Evolutionary conservation across 2,888 invertebrate genomes (phyloP), one percentile per base, ranked within the genome.

Genomic region (Oscheius sp.): DNA sequence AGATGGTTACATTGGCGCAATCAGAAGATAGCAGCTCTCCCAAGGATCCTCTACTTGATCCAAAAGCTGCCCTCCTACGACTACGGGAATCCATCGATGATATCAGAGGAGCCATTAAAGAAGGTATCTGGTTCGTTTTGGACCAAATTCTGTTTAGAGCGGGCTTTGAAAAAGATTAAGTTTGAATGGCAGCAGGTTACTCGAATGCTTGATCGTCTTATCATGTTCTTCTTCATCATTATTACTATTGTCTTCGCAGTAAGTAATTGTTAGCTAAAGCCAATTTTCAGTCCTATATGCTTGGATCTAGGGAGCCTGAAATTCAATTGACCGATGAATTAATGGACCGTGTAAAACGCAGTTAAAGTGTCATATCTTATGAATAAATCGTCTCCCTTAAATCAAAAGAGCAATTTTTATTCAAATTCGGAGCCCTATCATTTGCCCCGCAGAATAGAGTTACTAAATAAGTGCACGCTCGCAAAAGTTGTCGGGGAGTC

Each of bases 111-210:
- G 59, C 59, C n/a, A 41, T 59, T 14, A 59, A 59, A 41, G 59
- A 59, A 41, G 59, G 59, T 59, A 33, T 12, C 6, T 32, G 20
- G 2, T 14, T 26, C 26, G 30, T 26, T 26, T 41, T 6, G 3
- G 12, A 6, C 50, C 17, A 26, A 28, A 26, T 6, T 14, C 17
- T 2, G 72, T 79, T 14, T 72, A 81, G 82, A 82, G 54, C 75
- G 81, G 47, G 77, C 81, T 45, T 67, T 80, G 32, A 73, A 74
- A 47, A 74, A 77, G 30, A 78, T 82, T 44, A 75, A 80, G 62
- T 82, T 80, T 74, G 82, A 82, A 66, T 82, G 82, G 82, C 82
- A 82, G 67, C 82, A 82, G 71, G 80, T 80, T 49, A 81, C 83
- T 8, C 75, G 83, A 4, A 75, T 83, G 24, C 77, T 83, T 68